Evolutionary conservation across 2,113 vertebrate species (phyloP), one percentile per base, ranked within the genome.

Genomic region (Barnardius zonarius): DNA sequence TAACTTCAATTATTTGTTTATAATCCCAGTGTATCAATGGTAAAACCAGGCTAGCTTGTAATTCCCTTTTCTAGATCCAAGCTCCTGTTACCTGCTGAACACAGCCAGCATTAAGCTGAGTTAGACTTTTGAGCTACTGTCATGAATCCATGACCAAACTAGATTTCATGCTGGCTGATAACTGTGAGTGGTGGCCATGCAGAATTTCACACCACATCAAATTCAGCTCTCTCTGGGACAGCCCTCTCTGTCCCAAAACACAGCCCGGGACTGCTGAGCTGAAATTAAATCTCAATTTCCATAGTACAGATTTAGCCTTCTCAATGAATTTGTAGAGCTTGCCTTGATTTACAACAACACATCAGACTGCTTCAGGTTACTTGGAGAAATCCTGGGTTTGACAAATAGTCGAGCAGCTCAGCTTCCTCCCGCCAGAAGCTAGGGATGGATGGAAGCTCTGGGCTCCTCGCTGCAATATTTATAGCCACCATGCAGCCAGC

Each of bases 381-480:
- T 64, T 54, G 18, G 61, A 86, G 72, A 78, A 88, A 95, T n/a
- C 73, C 62, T 41, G 9, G 12, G 48, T 74, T 41, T 78, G 93
- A 95, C 76, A 81, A 93, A 91, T 3, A 78, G 44, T 27, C 1
- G 0, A 78, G 69, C 62, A 84, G 51, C 88, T 91, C 5, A 5
- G 72, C 64, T 77, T 91, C 83, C 59, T 69, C 88, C 83, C 17
- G 67, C 49, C 79, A 91, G 92, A 93, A 82, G 73, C 80, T 62
- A 68, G 23, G 51, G 84, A 72, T 18, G 69, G 85, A 73, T 63
- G 62, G 51, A 92, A 82, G 66, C 83, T 83, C 27, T 51, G 73
- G 44, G 64, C 66, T 76, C 86, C 85, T 63, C 68, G 4, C 79
- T 78, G 86, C 79, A 94, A 18, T 93, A 95, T 94, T 95, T 90